Evolutionary conservation across 2,888 invertebrate genomes (phyloP), one percentile per base, ranked within the genome.

Genomic region (Agrilus cyanescens): DNA sequence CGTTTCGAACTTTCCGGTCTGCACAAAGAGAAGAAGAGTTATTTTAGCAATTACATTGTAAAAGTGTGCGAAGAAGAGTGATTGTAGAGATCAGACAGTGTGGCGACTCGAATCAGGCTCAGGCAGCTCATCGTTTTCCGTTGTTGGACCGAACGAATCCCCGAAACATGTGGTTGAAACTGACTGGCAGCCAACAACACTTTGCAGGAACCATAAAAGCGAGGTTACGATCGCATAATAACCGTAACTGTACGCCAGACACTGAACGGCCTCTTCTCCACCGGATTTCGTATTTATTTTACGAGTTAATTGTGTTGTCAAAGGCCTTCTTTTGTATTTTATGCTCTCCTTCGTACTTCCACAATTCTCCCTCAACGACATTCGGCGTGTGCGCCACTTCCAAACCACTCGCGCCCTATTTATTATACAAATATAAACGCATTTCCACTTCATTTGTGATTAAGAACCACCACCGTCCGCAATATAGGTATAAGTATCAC

Each of bases 291-390:
- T 57, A 59, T 60, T 56, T 59, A 54, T 58, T 62, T 62, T 62
- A 61, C 58, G 60, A 58, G 57, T 61, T 65, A 65, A 65, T 63
- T 63, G 63, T 63, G 60, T 59, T 61, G 63, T 62, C 63, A 63
- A 59, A 64, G 49, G 40, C 44, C 45, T 38, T 43, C 43, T 42
- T 45, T 44, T 44, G 46, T 44, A 50, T 51, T 51, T 51, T 48
- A 50, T 48, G 49, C 51, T 46, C 25, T 25, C 25, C 10, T 25
- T 25, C 25, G 25, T 25, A 25, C 25, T 25, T 25, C 25, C 10
- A 25, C 25, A 10, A 25, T 25, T 25, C 25, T 25, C 25, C 25
- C 10, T 25, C 56, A 55, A 57, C 53, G 53, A 48, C 44, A 44
- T 42, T 29, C 36, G 18, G 36, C 20, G 36, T 36, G 20, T 20